phyloP scores from a whole-genome alignment of 1,140 invertebrate genomes.

The Diabrotica virgifera region DNA sequence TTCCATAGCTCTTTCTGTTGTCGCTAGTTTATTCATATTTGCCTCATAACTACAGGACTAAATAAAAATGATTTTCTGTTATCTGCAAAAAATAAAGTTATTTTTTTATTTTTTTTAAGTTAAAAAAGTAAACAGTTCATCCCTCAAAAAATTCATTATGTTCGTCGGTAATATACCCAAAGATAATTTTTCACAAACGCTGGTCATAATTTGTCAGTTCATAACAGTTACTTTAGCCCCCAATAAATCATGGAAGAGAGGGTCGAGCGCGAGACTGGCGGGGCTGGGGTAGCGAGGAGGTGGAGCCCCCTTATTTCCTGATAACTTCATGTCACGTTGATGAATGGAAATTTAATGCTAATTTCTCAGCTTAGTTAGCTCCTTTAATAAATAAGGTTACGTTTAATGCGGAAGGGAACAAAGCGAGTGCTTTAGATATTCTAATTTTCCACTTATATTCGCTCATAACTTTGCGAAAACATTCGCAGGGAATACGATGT shows the following conservation, averaged over 20 bases:
- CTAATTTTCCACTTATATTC: slow-evolving; percentile 43
- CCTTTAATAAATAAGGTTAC: slow-evolving; percentile 45
- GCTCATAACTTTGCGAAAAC: slow-evolving; percentile 38
- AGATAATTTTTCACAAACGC: slow-evolving; percentile 11
- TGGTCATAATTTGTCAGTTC: slow-evolving; percentile 17
- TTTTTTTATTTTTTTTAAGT: no score
- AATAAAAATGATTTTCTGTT: no score
- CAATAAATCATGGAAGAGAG: slow-evolving; percentile 39
- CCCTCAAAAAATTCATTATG: no score
- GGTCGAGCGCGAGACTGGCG: slow-evolving; percentile 12
- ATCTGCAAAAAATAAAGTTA: no score
- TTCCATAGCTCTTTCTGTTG: no score
- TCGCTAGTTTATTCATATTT: no score
- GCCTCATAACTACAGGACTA: no score
- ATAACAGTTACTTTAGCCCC: slow-evolving; percentile 7
- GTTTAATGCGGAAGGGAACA: slow-evolving; percentile 42
- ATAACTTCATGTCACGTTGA: slow-evolving; percentile 46
- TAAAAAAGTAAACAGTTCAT: no score
- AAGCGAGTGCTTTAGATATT: slow-evolving; percentile 42
- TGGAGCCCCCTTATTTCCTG: slow-evolving; percentile 44
- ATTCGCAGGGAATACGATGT: slow-evolving; percentile 29
- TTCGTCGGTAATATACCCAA: background rate
- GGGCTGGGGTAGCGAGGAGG: slow-evolving; percentile 20
- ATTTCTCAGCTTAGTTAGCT: slow-evolving; percentile 42
- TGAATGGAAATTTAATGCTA: slow-evolving; percentile 47